Conservation (phyloP, 2,113 vertebrate species). For the Oenanthe melanoleuca region DNA sequence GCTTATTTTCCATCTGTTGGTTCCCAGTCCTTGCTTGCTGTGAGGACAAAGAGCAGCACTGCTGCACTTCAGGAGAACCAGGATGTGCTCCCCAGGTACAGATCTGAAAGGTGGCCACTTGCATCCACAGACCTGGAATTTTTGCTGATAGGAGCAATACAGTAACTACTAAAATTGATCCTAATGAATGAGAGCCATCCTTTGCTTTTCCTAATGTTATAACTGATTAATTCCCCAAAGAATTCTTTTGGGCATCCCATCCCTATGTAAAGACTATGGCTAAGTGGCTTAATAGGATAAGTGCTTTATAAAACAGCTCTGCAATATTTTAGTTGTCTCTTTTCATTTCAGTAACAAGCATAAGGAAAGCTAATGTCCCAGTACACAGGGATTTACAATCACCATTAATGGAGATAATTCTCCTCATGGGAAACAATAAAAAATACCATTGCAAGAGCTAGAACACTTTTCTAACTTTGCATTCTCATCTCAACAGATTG, state of each 20-base stretch:
- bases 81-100: not conserved
- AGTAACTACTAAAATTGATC: not conserved
- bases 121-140: not conserved
- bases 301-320: conserved; percentile 1
- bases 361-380: conserved; percentile 9
- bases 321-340: conserved; percentile 30
- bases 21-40: not conserved
- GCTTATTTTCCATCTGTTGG: conserved; percentile 1
- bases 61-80: not conserved
- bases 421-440: not conserved
- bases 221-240: not conserved
- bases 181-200: not conserved
- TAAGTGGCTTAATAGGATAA: conserved; percentile 33
- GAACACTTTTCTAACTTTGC: not conserved
- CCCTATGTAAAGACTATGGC: not conserved
- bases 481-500: not conserved
- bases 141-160: not conserved
- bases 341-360: conserved; percentile 39
- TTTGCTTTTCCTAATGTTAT: not conserved
- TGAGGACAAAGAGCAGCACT: not conserved
- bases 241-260: not conserved
- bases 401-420: conserved; percentile 24
- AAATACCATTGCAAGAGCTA: not conserved
- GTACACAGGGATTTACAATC: not conserved
- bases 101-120: not conserved